Evolutionary conservation across 1,140 invertebrate species (phyloP), one percentile per base, ranked within the genome.

Genomic region (Triops cancriformis): DNA sequence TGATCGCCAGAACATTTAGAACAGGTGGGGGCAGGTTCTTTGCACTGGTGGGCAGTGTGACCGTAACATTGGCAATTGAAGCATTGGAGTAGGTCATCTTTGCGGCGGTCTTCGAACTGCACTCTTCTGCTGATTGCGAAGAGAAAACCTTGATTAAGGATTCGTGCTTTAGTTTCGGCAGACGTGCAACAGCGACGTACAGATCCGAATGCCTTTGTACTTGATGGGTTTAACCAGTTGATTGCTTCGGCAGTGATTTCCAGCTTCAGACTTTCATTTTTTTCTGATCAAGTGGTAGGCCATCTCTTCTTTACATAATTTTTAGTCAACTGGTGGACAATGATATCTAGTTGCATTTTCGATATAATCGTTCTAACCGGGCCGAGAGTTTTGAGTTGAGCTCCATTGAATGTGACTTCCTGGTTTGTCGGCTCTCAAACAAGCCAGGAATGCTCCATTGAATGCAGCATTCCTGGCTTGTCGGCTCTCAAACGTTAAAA

Each of bases 61-160:
- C 74, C 74, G 74, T 43, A 75, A 18, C 45, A n/a, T 26, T 75
- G 74, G 37, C 74, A 75, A 2, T 41, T 1, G 26, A 75, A 75
- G 18, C 74, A 75, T 42, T 75, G 74, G 10, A 11, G 27, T 18
- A 75, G 14, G 27, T 37, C 26, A 14, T 75, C 74, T 41, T 41
- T 41, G 0, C 26, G 37, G 18, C 37, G 45, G 26, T 75, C 74
- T 10, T 43, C 26, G 14, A 45, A 27, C 18, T 45, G 28, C 5
- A 75, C 26, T 28, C 37, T 12, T n/a, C 74, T 31, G 26, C 45
- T 75, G 37, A 31, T 45, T 5, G 26, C 74, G 14, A 45, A 45
- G 41, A 42, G 27, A 42, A 26, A 75, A 1, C 37, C 37, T 45
- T 75, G 12, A 23, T 75, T 7, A 45, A 75, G 74, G 2, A 75